Evolutionary conservation across 2,888 invertebrate genomes (phyloP).

Genomic region (Schizotus pectinicornis): DNA sequence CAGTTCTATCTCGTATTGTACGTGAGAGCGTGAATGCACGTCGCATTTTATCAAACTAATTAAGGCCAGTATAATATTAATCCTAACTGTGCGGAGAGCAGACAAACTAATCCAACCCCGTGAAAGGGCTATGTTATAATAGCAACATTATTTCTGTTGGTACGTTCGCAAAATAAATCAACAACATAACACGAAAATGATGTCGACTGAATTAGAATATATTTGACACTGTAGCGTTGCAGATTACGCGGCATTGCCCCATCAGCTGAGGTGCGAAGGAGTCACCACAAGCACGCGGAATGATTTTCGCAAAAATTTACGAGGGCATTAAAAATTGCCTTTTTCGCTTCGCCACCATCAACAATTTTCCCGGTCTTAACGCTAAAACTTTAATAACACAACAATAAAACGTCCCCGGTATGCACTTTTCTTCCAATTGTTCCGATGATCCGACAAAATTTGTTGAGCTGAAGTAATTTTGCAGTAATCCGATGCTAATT

Average conservation of each 20-base stretch:
- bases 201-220: constrained; percentile 27
- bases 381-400: too few relatives aligned
- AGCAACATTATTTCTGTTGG: constrained; percentile 27
- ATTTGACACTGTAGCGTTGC: constrained; percentile 15
- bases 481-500: too few relatives aligned
- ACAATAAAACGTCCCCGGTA: too few relatives aligned
- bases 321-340: too few relatives aligned
- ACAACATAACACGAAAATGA: constrained; percentile 21
- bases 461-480: too few relatives aligned
- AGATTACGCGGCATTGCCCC: constrained; percentile 2
- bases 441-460: too few relatives aligned
- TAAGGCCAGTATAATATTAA: constrained; percentile 35
- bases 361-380: too few relatives aligned
- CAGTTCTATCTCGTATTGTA: constrained; percentile 28
- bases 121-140: constrained; percentile 28
- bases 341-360: too few relatives aligned
- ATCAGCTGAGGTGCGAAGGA: background rate
- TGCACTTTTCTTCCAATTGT: too few relatives aligned
- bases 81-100: constrained; percentile 29
- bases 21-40: constrained; percentile 30
- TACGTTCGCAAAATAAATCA: constrained; percentile 28
- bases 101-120: constrained; percentile 29
- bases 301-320: too few relatives aligned
- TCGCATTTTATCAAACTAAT: constrained; percentile 38
- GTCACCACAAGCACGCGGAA: too few relatives aligned